Evolutionary conservation across 2,797 vertebrate species (phyloP), one percentile per base, ranked within the genome.

Genomic region (Squalus acanthias): DNA sequence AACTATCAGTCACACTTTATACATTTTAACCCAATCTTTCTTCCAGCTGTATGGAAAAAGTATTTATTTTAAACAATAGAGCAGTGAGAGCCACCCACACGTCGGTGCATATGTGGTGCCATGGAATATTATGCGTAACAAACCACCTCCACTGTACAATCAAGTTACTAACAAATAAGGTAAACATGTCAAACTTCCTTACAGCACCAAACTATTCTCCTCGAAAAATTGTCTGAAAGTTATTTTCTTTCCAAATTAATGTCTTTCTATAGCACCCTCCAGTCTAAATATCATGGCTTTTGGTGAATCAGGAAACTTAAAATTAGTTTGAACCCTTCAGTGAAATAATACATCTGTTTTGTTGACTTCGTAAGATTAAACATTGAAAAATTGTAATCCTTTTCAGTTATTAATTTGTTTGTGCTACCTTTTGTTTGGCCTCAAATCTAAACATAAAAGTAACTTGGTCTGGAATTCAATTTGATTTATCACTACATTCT

Each of bases 61-160:
- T 70, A 70, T 95, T 95, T 74, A 72, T 76, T 53, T 33, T 57
- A 57, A 24, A 74, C 69, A 74, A 29, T 26, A 33, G 53, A 95
- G 33, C 10, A 53, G 6, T n/a, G 50, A 46, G 50, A 57, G 50
- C 69, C 94, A 95, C 94, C 94, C 94, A 95, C 94, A 67, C 63
- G 50, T 50, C 13, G 26, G 5, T 74, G 70, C 26, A 53, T 76
- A 6, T 95, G 50, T 46, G 26, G 50, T 9, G 50, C 26, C 70
- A 53, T 95, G 94, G 94, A 95, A 95, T 95, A 33, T 95, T 95
- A n/a, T 95, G 74, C 94, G 50, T 72, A 95, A 95, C 53, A 95
- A 74, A 57, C 94, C 94, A 74, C 69, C 69, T 74, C 69, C 70
- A 76, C 50, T 20, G 46, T 69, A 94, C 69, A 95, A 29, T 76